Conservation (phyloP, 2,888 invertebrate genomes). For the Subacronicta megacephala region DNA sequence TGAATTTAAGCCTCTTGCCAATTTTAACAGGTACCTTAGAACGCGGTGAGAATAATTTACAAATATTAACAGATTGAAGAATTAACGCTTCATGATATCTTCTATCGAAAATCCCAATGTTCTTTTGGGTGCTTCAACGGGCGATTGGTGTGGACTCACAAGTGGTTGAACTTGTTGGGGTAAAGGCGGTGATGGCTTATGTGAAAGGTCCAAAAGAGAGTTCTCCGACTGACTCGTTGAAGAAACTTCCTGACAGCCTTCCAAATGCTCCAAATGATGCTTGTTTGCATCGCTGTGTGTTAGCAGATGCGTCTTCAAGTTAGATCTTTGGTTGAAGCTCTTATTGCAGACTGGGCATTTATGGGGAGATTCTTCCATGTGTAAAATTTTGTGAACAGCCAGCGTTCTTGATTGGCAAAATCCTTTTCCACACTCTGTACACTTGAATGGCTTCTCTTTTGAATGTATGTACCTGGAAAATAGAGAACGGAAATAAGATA, state of each 20-base stretch:
- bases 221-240: conserved; percentile 86
- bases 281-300: conserved; percentile 94
- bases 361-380: conserved; percentile 97
- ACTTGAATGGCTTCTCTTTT: conserved; percentile 99
- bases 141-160: conserved; percentile 75
- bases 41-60: conserved; percentile 51
- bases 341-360: conserved; percentile 97
- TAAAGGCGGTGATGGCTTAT: conserved; percentile 82
- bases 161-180: conserved; percentile 70
- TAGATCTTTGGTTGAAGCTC: conserved; percentile 97
- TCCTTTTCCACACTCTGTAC: conserved; percentile 98
- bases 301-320: conserved; percentile 96
- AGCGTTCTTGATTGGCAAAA: conserved; percentile 99
- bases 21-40: conserved; percentile 53
- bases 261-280: conserved; percentile 84
- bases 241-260: conserved; percentile 87
- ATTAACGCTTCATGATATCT: conserved; percentile 96
- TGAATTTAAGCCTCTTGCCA: conserved; percentile 52
- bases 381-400: conserved; percentile 98
- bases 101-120: conserved; percentile 95
- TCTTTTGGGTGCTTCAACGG: conserved; percentile 80
- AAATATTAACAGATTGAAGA: conserved; percentile 56
- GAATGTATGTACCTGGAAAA: conserved; percentile 97
- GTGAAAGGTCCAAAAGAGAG: conserved; percentile 89
- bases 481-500: conserved; percentile 71